These are phyloP conservation scores for Perodicticus potto DNA, from an alignment of 2,797 vertebrate species.

Conservation along the genomic window DNA sequence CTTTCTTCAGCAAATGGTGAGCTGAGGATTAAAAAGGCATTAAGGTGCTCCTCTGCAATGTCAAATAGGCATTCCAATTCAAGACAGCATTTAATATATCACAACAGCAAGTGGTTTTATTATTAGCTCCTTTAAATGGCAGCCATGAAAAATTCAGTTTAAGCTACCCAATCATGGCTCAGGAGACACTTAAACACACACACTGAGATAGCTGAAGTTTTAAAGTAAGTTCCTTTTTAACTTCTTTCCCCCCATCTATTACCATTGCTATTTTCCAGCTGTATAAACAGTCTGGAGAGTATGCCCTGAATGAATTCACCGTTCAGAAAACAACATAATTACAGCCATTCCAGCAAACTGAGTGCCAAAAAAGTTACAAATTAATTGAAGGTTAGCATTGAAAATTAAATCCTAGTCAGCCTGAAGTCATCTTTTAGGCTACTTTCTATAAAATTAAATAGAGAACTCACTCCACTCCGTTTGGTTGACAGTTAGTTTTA, in stretches of 20 bases:
- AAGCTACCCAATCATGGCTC: slow-evolving; percentile 77
- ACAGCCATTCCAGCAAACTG: slow-evolving; percentile 88
- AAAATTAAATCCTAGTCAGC: slow-evolving; percentile 90
- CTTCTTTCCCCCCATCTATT: slow-evolving; percentile 84
- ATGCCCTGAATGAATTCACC: slow-evolving; percentile 87
- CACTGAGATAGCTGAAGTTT: slow-evolving; percentile 82
- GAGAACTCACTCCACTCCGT: slow-evolving; percentile 82
- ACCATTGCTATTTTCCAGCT: slow-evolving; percentile 87
- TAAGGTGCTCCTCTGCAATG: slow-evolving; percentile 79
- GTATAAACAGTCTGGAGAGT: slow-evolving; percentile 89
- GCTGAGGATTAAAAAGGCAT: slow-evolving; percentile 79
- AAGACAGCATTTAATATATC: slow-evolving; percentile 79
- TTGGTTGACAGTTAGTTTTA: slow-evolving; percentile 78
- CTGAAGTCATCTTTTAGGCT: slow-evolving; percentile 88
- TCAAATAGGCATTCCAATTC: slow-evolving; percentile 81
- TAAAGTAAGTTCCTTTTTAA: slow-evolving; percentile 86
- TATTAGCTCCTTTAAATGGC: slow-evolving; percentile 79
- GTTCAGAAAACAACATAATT: slow-evolving; percentile 91
- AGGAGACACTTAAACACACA: slow-evolving; percentile 81
- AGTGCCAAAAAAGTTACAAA: slow-evolving; percentile 91
- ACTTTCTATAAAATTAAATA: slow-evolving; percentile 87
- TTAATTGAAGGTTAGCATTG: slow-evolving; percentile 91
- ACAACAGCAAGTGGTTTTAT: slow-evolving; percentile 80
- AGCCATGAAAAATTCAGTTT: slow-evolving; percentile 78
- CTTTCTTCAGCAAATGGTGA: slow-evolving; percentile 75